phyloP scores from a whole-genome alignment of 1,140 invertebrate species.

The Drosophila equinoxialis region DNA sequence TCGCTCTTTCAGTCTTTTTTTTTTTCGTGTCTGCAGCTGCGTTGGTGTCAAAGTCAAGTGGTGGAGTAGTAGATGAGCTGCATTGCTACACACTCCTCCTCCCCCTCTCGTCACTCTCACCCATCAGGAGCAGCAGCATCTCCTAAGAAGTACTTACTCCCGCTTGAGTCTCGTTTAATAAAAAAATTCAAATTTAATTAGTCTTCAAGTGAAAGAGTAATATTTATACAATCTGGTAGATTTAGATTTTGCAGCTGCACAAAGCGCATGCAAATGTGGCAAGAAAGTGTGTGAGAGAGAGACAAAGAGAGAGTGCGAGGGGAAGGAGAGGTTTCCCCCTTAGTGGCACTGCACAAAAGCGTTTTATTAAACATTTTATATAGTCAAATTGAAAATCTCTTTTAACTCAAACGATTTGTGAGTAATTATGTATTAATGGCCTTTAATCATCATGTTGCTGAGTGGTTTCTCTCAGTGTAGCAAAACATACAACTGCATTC shows the following conservation, averaged over 20 bases:
- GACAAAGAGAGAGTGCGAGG: slow-evolving; percentile 5
- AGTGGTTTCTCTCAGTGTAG: neutral
- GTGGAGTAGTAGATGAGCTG: neutral
- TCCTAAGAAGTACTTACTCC: slow-evolving; percentile 18
- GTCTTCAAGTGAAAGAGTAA: slow-evolving; percentile 80
- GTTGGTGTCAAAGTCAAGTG: slow-evolving; percentile 10
- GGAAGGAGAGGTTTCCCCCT: neutral
- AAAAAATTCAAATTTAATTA: slow-evolving; percentile 80
- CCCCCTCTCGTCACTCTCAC: too few relatives aligned
- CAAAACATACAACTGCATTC: slow-evolving; percentile 56
- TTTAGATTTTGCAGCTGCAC: slow-evolving; percentile 62
- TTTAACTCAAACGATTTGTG: too few relatives aligned
- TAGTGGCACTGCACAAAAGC: too few relatives aligned
- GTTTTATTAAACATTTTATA: too few relatives aligned
- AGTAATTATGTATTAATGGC: too few relatives aligned
- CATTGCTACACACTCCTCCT: too few relatives aligned
- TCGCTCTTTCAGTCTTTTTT: neutral
- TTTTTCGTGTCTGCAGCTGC: slow-evolving; percentile 26
- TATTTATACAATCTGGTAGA: slow-evolving; percentile 74
- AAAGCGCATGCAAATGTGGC: slow-evolving; percentile 29
- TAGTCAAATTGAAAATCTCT: too few relatives aligned
- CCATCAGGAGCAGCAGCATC: neutral
- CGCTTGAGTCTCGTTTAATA: slow-evolving; percentile 61
- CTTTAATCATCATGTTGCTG: too few relatives aligned
- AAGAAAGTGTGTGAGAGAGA: slow-evolving; percentile 11